Conservation (phyloP, 1,140 invertebrate species). For the Drosophila miranda region DNA sequence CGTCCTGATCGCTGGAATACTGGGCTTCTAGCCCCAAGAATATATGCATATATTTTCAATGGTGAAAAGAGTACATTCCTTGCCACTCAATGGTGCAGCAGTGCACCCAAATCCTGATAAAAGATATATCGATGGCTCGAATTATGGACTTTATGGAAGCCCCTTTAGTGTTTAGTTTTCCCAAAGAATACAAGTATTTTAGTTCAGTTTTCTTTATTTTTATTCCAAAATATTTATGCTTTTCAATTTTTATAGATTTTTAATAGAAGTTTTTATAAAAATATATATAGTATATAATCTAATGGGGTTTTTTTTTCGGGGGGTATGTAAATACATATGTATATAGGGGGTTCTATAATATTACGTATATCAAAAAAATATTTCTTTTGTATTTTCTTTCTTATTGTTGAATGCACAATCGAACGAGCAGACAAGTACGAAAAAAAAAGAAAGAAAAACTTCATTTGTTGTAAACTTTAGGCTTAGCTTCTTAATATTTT, state of each 20-base stretch:
- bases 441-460: slow-evolving; percentile 32
- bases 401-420: slow-evolving; percentile 1
- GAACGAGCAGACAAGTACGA: not conserved
- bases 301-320: too few relatives aligned
- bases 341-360: not conserved
- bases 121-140: too few relatives aligned
- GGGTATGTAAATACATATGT: slow-evolving; percentile 1
- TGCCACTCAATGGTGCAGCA: too few relatives aligned
- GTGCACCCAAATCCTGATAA: too few relatives aligned
- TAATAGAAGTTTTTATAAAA: slow-evolving; percentile 35
- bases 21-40: too few relatives aligned
- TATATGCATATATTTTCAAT: too few relatives aligned
- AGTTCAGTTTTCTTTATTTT: slow-evolving; percentile 35
- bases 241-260: slow-evolving; percentile 57
- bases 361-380: slow-evolving; percentile 3
- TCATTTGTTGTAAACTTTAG: slow-evolving; percentile 67
- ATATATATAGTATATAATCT: slow-evolving; percentile 21
- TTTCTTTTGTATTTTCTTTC: slow-evolving; percentile 3
- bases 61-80: too few relatives aligned
- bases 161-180: too few relatives aligned
- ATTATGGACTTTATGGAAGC: too few relatives aligned
- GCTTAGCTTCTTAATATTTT: slow-evolving; percentile 55
- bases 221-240: slow-evolving; percentile 31
- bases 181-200: not conserved
- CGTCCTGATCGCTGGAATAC: too few relatives aligned